Percentiles rank a stretch among this genome's conserved stretches.
Evolutionary conservation across 2,797 vertebrate species (phyloP).

Genomic region (Aselliscus stoliczkanus): DNA sequence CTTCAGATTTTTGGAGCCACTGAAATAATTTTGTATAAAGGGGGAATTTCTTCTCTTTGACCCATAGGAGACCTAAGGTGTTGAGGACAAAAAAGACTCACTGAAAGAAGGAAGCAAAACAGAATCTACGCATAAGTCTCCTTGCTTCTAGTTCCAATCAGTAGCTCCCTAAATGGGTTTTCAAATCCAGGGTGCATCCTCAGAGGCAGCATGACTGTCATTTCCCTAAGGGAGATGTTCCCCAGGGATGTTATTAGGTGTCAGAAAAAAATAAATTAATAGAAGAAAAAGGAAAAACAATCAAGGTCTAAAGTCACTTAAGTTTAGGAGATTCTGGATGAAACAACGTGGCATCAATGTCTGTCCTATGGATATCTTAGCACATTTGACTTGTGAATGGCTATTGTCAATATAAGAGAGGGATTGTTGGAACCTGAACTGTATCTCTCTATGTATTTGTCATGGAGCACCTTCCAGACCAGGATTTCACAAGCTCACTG

Average conservation of each 20-base stretch:
- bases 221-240: background rate
- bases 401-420: background rate
- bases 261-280: background rate
- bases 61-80: background rate
- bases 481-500: background rate
- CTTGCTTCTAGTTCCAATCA: background rate
- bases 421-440: background rate
- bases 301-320: background rate
- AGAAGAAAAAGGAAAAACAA: background rate
- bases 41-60: background rate
- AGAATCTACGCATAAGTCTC: background rate
- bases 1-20: background rate
- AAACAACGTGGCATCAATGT: background rate
- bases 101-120: background rate
- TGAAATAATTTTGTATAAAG: background rate
- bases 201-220: background rate
- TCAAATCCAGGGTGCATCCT: background rate
- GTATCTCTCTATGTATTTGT: background rate
- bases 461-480: background rate
- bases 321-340: background rate
- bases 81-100: background rate
- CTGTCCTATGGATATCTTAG: background rate
- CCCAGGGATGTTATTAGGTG: background rate
- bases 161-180: background rate
- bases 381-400: background rate